Conservation (phyloP, 1,140 invertebrate genomes). For the Bombus superbus region DNA sequence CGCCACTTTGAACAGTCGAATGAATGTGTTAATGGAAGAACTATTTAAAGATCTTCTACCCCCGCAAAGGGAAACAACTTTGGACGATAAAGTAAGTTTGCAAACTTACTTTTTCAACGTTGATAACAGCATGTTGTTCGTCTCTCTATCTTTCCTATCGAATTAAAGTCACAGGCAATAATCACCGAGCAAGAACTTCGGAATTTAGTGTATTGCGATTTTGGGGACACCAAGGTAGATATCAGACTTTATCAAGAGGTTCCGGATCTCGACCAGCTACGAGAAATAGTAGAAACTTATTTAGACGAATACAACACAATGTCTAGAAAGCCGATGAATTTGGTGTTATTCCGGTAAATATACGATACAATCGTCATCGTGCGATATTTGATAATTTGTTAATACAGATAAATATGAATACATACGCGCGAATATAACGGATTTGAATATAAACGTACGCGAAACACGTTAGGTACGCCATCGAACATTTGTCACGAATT, state of each 20-base stretch:
- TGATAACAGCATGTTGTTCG: background rate
- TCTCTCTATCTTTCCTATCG: background rate
- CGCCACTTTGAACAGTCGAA: constrained; percentile 84
- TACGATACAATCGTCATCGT: too few species aligned
- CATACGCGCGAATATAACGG: too few species aligned
- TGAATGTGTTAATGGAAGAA: constrained; percentile 80
- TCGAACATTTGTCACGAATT: constrained; percentile 96
- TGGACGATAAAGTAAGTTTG: background rate
- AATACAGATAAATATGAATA: too few species aligned
- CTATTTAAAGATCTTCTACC: constrained; percentile 78
- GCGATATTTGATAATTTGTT: too few species aligned
- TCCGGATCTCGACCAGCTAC: constrained; percentile 90
- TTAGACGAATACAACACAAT: constrained; percentile 97
- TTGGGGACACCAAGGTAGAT: constrained; percentile 96
- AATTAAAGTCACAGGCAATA: constrained; percentile 71
- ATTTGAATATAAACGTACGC: background rate
- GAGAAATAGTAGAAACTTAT: constrained; percentile 94
- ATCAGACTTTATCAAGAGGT: constrained; percentile 95
- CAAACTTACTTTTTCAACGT: background rate
- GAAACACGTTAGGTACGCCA: constrained; percentile 88
- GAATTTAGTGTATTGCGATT: constrained; percentile 97
- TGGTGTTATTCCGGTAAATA: constrained; percentile 93
- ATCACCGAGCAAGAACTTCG: constrained; percentile 91
- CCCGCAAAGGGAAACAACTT: background rate
- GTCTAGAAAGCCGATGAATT: constrained; percentile 98